Base-by-base conservation (phyloP, 2,797 vertebrate genomes). In the Betta splendens region DNA sequence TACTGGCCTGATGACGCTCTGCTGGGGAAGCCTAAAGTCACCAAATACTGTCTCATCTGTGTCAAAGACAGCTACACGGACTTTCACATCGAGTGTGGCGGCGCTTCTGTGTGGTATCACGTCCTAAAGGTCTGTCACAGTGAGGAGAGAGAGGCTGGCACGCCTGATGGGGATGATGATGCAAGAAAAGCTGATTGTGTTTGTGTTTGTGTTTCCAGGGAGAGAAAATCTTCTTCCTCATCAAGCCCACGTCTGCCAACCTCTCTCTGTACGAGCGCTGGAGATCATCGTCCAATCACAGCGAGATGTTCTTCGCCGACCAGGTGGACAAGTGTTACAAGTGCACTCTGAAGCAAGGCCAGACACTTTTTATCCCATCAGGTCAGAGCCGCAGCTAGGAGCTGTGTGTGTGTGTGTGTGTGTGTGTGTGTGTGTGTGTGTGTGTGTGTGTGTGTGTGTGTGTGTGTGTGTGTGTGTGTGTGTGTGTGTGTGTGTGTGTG, bases 251-350 rank as follows among this genome's bases (percentile, higher is more conserved):
- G 20, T 95, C 95, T 1, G 98, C 98, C 74, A 99, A 99, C 89
- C 94, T 99, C 81, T 98, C 98, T 46, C 88, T 99, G 17, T 99
- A 97, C 1, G 98, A 99, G 80, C 95, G 96, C 73, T 99, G 98
- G 98, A 94, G 93, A 35, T 98, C 96, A 0, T 97, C 98, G 32
- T 94, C 97, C 59, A 99, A 97, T 90, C 94, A 98, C 90, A 95
- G 93, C 0, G 98, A 98, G 82, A 98, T 99, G 98, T 99, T 99
- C 89, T 98, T 99, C 57, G 98, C 96, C 0, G 96, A 99, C 85
- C 97, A 99, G 86, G 98, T 99, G 85, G 96, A 99, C 89, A 99
- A 96, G 79, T 99, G 97, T 85, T 99, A 99, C 85, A 98, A 95
- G 66, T 99, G 98, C 77, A 96, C 86, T 2, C 85, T 99, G 51